Evolutionary conservation across 1,140 invertebrate genomes (phyloP).

Genomic region (Drosophila biarmipes): DNA sequence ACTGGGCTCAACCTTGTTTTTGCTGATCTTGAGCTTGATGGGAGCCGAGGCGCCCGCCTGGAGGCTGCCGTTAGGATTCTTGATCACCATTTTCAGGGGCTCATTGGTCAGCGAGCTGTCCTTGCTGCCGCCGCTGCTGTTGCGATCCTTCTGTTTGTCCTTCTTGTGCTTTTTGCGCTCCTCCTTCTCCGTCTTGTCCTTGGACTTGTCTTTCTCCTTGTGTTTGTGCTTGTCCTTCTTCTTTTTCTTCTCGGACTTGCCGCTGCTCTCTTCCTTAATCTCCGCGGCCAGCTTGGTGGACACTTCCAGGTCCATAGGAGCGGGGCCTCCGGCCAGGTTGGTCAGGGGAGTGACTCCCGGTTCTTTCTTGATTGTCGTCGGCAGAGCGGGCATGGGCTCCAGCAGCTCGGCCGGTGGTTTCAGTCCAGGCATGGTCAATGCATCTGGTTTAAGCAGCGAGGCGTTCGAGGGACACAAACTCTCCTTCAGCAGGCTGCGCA

Average conservation of each 20-base stretch:
- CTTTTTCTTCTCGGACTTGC: conserved; percentile 86
- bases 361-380: conserved; percentile 57
- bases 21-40: conserved; percentile 88
- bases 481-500: conserved; percentile 80
- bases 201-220: conserved; percentile 88
- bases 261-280: conserved; percentile 82
- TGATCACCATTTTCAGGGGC: conserved; percentile 65
- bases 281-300: conserved; percentile 52
- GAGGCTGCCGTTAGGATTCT: conserved; percentile 63
- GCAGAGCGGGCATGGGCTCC: conserved; percentile 56
- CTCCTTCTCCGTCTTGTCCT: conserved; percentile 85
- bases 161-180: conserved; percentile 88
- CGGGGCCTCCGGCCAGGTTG: conserved; percentile 5
- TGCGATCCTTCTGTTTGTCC: conserved; percentile 86
- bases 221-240: conserved; percentile 88
- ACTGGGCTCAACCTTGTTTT: conserved; percentile 85
- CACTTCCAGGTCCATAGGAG: conserved; percentile 47
- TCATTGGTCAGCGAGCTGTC: conserved; percentile 69
- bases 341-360: conserved; percentile 13
- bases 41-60: conserved; percentile 53
- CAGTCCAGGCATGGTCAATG: conserved; percentile 66
- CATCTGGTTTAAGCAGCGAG: conserved; percentile 72
- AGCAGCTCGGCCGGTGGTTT: conserved; percentile 74
- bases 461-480: conserved; percentile 70
- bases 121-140: conserved; percentile 77